Percentiles rank a stretch among this genome's conserved stretches.
These are phyloP conservation scores for Agonopterix alstromeriana DNA, from an alignment of 2,888 invertebrate genomes.

Conservation along the genomic window DNA sequence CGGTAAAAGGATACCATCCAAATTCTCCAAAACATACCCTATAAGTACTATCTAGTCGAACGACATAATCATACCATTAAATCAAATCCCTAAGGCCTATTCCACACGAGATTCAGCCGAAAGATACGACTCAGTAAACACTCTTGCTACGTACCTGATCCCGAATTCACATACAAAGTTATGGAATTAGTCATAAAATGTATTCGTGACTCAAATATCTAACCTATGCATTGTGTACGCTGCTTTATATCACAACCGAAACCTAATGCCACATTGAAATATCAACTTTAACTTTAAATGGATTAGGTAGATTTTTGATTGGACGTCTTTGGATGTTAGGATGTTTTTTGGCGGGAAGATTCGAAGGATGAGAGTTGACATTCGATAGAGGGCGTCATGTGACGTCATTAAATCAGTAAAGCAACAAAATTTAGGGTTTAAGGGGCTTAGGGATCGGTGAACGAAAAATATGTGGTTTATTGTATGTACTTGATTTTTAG, in stretches of 20 bases:
- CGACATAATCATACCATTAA: constrained; percentile 43
- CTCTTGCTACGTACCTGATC: constrained; percentile 58
- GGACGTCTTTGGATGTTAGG: constrained; percentile 5
- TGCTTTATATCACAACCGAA: constrained; percentile 5
- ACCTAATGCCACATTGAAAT: constrained; percentile 8
- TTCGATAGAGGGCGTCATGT: constrained; percentile 71
- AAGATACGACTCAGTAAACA: constrained; percentile 65
- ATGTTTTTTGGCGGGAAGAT: constrained; percentile 13
- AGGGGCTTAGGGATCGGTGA: background rate
- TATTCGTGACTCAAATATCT: constrained; percentile 75
- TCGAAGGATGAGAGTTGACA: constrained; percentile 66
- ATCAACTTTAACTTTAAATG: constrained; percentile 10
- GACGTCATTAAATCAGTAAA: constrained; percentile 75
- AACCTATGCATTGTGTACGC: constrained; percentile 52
- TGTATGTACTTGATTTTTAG: no score
- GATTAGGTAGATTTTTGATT: constrained; percentile 15
- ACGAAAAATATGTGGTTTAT: constrained; percentile 1
- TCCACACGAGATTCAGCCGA: constrained; percentile 39
- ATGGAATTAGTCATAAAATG: constrained; percentile 77
- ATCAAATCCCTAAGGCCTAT: constrained; percentile 52
- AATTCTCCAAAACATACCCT: constrained; percentile 4
- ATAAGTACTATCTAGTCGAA: background rate
- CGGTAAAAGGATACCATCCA: no score
- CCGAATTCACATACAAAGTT: constrained; percentile 75
- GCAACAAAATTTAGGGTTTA: constrained; percentile 64